Percentiles rank a stretch among this genome's conserved stretches.
phyloP scores from a whole-genome alignment of 2,888 invertebrate species.

The Cosmia pyralina region DNA sequence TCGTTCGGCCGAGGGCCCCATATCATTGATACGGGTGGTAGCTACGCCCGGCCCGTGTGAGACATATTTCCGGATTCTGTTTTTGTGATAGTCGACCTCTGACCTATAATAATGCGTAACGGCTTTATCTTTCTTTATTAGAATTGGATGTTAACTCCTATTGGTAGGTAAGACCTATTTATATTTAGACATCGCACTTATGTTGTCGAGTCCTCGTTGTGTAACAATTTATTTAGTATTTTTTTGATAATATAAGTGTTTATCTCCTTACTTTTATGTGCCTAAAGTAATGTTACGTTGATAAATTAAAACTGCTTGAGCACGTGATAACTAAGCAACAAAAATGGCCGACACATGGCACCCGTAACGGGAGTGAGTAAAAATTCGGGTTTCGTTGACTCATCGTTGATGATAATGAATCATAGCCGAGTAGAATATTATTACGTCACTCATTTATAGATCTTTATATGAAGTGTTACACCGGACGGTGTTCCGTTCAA shows the following conservation, averaged over 20 bases:
- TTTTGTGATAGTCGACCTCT: neutral
- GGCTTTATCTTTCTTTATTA: neutral
- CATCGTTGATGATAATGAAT: constrained; percentile 58
- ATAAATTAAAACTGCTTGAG: constrained; percentile 8
- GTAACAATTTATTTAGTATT: constrained; percentile 10
- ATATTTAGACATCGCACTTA: constrained; percentile 15
- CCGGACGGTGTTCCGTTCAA: constrained; percentile 35
- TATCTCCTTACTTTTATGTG: neutral
- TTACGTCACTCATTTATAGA: constrained; percentile 27
- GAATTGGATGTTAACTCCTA: neutral
- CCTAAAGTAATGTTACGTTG: neutral
- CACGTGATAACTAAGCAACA: constrained; percentile 13
- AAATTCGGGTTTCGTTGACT: constrained; percentile 51
- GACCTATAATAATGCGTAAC: neutral
- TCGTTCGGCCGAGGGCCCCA: too few species aligned
- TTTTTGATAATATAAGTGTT: neutral
- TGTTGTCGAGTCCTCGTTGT: neutral
- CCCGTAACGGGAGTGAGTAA: constrained; percentile 18
- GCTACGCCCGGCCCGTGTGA: too few species aligned
- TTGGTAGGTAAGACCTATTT: neutral
- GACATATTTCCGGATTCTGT: neutral
- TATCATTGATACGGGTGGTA: too few species aligned
- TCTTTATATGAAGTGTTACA: constrained; percentile 33
- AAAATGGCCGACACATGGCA: constrained; percentile 41
- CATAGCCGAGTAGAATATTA: constrained; percentile 36